Evolutionary conservation across 2,888 invertebrate genomes (phyloP), one percentile per base, ranked within the genome.

Genomic region (Cerceris ruficornis): DNA sequence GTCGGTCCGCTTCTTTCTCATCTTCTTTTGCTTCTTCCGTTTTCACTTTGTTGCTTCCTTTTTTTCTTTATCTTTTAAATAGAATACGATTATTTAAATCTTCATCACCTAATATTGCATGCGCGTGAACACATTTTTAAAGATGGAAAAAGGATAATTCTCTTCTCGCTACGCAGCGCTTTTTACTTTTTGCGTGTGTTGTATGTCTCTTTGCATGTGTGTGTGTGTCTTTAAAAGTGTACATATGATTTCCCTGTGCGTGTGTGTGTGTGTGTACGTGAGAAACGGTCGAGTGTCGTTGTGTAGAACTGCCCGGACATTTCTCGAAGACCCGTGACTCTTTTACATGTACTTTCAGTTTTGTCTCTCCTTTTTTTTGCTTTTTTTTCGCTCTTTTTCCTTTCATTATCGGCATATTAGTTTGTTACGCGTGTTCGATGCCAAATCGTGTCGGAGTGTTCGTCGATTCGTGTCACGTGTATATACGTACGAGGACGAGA

Each of bases 101-200:
- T 75, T 89, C 83, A 76, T 86, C 87, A 85, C 80, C 86, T 87
- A 89, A 89, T 89, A 90, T 90, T 90, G 90, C 90, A 88, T 90
- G 86, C 88, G 89, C 86, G 85, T 90, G 89, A 89, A 90, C 88
- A 89, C 88, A 89, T 87, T 87, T 65, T 88, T 73, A 74, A 85
- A 84, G 86, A 88, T 87, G 84, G 81, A 86, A 82, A 84, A 82
- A 84, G 75, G 73, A 73, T 69, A 77, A 62, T 65, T 76, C 57
- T 60, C 66, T 67, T 68, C 66, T 68, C 73, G 60, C 58, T 67
- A 61, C 75, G 73, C 60, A 64, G 57, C 70, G 72, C 74, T 73
- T 46, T 77, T 68, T 76, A 57, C 69, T 43, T 69, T 15, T 64
- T 59, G 28, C 4, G 4, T 28, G 28, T 60, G 14, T 11, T 28